Evolutionary conservation across 1,140 invertebrate genomes (phyloP), one percentile per base, ranked within the genome.

Genomic region (Notospermus geniculatus): DNA sequence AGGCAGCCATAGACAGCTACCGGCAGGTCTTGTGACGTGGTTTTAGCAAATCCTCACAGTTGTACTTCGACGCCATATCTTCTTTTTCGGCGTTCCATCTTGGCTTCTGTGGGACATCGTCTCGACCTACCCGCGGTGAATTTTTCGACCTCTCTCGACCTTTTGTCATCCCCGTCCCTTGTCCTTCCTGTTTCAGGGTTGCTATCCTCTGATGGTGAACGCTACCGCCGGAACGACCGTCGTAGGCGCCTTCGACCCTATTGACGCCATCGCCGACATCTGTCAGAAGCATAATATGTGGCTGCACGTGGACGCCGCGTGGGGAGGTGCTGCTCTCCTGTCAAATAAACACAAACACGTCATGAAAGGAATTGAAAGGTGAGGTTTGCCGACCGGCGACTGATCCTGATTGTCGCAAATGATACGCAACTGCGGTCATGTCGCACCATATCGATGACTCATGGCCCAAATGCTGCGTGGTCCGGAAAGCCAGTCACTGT

Each of bases 301-400:
- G 96, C 86, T 98, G 68, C 96, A 98, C 75, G 87, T 97, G 55
- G 96, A 99, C 94, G 96, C 94, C 73, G 95, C 95, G 60, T 98
- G 95, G 96, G 96, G 96, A 66, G 95, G 95, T 56, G 94, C 93
- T n/a, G 84, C 95, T 36, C 82, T 98, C 54, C 85, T 98, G 65
- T 97, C 93, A 25, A 90, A 89, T 66, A 97, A 95, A 80, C 91
- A 96, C 81, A 87, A 92, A 55, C 88, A 93, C 32, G 86, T 91
- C 76, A 84, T 98, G 73, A 87, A 86, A 59, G 95, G 95, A 45
- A 88, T 98, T 63, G 93, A 98, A 83, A 88, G 92, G 92, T 95
- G 84, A 87, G 85, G 28, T n/a, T 28, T 43, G 11, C 39, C 39
- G 19, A 43, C 19, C 39, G 39, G 11, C 11, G 11, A 19, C 19